Evolutionary conservation across 30 jellyfish, hydroid and myxozoan species (phyloP).

Genomic region (Rhopilema esculentum): DNA sequence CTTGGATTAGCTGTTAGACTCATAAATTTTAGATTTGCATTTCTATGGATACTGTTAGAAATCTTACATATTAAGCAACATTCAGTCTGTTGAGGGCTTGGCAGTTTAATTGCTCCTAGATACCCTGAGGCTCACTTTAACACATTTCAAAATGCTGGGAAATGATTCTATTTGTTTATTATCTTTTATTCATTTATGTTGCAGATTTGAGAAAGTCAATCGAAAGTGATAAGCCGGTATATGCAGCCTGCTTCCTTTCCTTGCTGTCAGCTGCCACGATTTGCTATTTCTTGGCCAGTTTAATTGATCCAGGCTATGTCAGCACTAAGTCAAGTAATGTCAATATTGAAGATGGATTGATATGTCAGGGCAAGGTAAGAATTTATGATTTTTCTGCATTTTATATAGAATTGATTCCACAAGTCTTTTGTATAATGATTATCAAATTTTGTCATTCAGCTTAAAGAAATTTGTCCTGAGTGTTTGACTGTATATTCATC

Average conservation of each 20-base stretch:
- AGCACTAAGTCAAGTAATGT: conserved; percentile 39
- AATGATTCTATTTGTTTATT: background rate
- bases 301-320: conserved; percentile 94
- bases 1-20: too few relatives aligned
- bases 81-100: too few relatives aligned
- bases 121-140: too few relatives aligned
- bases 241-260: conserved; percentile 75
- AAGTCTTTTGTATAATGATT: too few relatives aligned
- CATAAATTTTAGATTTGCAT: too few relatives aligned
- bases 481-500: too few relatives aligned
- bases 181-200: background rate
- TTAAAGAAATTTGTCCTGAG: too few relatives aligned
- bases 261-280: conserved; percentile 66
- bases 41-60: too few relatives aligned
- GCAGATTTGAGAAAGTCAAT: conserved; percentile 59
- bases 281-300: conserved; percentile 76
- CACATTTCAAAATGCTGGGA: background rate
- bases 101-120: too few relatives aligned
- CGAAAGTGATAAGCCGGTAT: conserved; percentile 61
- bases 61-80: too few relatives aligned
- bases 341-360: conserved; percentile 76
- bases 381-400: background rate
- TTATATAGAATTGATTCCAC: background rate
- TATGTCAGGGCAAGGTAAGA: conserved; percentile 48
- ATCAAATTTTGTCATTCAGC: too few relatives aligned